Percentiles rank a stretch among this genome's conserved stretches.
Conservation (phyloP, 2,797 vertebrate genomes). For the Heteromormyrus szaboi region DNA sequence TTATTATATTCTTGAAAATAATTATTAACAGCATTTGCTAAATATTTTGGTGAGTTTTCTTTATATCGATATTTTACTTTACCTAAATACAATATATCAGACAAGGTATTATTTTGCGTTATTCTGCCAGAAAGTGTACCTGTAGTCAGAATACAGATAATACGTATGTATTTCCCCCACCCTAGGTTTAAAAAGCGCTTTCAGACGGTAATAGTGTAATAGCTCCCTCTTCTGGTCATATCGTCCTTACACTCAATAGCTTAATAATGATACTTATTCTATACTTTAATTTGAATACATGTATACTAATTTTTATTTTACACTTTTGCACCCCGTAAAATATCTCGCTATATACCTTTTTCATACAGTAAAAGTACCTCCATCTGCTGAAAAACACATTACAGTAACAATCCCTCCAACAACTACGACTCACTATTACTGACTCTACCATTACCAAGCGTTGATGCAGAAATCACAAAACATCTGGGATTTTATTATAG, state of each 20-base stretch:
- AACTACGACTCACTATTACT: neutral
- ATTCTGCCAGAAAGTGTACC: neutral
- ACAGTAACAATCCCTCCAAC: neutral
- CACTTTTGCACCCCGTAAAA: neutral
- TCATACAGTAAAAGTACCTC: neutral
- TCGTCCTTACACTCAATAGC: neutral
- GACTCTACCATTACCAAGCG: neutral
- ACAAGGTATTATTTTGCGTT: neutral
- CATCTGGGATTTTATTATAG: neutral
- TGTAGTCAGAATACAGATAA: neutral
- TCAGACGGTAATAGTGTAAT: neutral
- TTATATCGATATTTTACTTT: neutral
- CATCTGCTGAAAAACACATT: neutral
- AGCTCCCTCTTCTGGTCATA: conserved; percentile 9
- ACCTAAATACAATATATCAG: neutral
- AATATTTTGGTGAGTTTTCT: neutral
- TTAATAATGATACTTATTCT: neutral
- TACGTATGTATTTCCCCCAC: neutral
- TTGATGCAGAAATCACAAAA: neutral
- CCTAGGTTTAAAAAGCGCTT: neutral
- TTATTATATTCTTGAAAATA: neutral
- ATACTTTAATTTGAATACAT: neutral
- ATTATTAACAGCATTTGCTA: neutral
- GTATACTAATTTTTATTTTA: neutral
- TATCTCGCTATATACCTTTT: neutral